A percentile compares a stretch with the other conserved stretches of the same genome.
phyloP scores from a whole-genome alignment of 2,797 vertebrate genomes.

The Balearica regulorum region DNA sequence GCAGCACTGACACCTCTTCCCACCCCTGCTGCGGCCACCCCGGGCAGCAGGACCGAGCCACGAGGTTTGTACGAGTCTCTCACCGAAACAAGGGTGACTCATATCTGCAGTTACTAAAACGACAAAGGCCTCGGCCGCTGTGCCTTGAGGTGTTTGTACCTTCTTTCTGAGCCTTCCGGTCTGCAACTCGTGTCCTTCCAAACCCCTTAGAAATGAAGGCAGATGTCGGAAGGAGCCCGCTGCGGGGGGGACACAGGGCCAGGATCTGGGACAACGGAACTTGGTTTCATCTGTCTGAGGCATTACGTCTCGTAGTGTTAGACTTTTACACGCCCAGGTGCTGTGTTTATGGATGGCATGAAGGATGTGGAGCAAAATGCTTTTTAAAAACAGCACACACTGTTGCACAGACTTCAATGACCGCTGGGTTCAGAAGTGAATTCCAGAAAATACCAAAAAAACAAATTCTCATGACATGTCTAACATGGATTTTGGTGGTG shows the following conservation, averaged over 20 bases:
- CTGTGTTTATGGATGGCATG: background rate
- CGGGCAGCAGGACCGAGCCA: background rate
- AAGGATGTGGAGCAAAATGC: background rate
- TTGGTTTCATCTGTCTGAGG: background rate
- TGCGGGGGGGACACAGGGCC: accelerated
- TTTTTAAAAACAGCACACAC: background rate
- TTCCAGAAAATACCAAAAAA: background rate
- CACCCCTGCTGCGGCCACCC: background rate
- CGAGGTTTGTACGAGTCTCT: accelerated
- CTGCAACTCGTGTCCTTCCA: background rate
- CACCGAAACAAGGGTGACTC: accelerated
- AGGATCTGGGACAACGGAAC: accelerated
- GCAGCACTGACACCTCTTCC: background rate
- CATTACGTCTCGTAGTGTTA: background rate
- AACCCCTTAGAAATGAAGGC: background rate
- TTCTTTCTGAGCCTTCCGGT: background rate
- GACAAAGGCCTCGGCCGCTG: background rate
- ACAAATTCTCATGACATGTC: background rate
- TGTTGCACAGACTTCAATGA: background rate
- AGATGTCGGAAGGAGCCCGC: background rate
- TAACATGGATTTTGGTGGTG: background rate
- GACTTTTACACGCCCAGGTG: background rate
- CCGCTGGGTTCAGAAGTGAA: background rate
- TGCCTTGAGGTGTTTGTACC: background rate
- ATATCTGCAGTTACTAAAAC: background rate